Evolutionary conservation across 2,113 vertebrate species (phyloP).

Genomic region (Cynocephalus volans): DNA sequence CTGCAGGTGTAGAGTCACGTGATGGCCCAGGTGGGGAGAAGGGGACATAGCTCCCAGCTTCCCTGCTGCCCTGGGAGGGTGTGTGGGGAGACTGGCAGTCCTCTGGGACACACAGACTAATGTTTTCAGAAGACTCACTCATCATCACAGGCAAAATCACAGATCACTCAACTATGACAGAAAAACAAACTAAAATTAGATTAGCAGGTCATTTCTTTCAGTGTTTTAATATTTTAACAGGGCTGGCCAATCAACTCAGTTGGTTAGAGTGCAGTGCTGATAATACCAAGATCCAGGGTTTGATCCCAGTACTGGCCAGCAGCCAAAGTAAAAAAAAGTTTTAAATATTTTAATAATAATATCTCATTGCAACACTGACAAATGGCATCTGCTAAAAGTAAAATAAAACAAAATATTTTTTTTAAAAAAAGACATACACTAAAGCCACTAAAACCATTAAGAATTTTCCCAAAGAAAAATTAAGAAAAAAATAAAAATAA

Average conservation of each 20-base stretch:
- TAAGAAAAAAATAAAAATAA: neutral
- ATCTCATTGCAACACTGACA: neutral
- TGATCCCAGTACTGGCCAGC: too few species aligned
- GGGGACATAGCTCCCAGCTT: neutral
- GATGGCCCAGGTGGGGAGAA: neutral
- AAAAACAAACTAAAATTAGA: neutral
- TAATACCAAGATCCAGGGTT: too few species aligned
- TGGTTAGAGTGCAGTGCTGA: too few species aligned
- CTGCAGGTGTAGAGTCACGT: neutral
- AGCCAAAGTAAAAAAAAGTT: too few species aligned
- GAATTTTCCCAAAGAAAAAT: neutral
- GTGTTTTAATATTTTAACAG: neutral
- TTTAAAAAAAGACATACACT: neutral
- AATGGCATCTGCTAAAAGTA: slow-evolving; percentile 3
- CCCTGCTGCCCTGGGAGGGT: neutral
- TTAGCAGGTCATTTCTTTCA: neutral
- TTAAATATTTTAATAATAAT: too few species aligned
- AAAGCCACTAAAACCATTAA: slow-evolving; percentile 9
- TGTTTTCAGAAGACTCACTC: too few species aligned
- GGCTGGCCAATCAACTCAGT: too few species aligned
- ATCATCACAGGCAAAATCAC: neutral
- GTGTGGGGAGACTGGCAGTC: neutral
- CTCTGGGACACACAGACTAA: fast-evolving
- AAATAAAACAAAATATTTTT: neutral
- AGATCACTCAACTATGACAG: neutral